Evolutionary conservation across 2,888 invertebrate genomes (phyloP).

Genomic region (Apamea anceps): DNA sequence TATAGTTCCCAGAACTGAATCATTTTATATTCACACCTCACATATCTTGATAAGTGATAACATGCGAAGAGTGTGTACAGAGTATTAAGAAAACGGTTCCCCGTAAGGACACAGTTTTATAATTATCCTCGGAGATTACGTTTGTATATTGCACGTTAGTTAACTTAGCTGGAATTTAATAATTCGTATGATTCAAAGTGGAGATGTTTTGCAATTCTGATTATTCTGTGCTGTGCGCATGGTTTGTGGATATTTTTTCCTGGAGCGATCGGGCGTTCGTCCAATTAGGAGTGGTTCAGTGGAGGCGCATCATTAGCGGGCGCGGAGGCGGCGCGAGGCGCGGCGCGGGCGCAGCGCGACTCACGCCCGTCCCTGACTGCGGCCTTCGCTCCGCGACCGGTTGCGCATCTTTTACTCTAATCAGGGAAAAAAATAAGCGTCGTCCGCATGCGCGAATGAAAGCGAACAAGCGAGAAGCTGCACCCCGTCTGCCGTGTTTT

Average conservation of each 20-base stretch:
- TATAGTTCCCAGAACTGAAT: conserved; percentile 74
- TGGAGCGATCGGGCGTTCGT: conserved; percentile 79
- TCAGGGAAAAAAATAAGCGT: conserved; percentile 87
- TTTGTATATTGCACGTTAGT: conserved; percentile 64
- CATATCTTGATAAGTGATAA: conserved; percentile 80
- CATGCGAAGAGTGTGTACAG: conserved; percentile 65
- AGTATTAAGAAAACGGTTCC: conserved; percentile 79
- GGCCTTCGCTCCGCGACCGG: conserved; percentile 88
- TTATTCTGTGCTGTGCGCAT: conserved; percentile 80
- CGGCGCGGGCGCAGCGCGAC: conserved; percentile 71
- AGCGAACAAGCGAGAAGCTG: conserved; percentile 85
- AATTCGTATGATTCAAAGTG: conserved; percentile 74
- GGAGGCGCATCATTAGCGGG: conserved; percentile 87
- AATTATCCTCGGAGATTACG: conserved; percentile 39
- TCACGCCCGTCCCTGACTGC: conserved; percentile 81
- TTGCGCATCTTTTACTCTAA: conserved; percentile 89
- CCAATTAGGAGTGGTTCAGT: conserved; percentile 88
- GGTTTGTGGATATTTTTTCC: conserved; percentile 82
- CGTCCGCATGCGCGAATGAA: conserved; percentile 85
- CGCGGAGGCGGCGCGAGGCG: conserved; percentile 70
- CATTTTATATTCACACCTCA: conserved; percentile 81
- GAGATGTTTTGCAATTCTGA: conserved; percentile 71
- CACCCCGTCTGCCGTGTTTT: conserved; percentile 83
- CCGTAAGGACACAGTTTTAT: conserved; percentile 75
- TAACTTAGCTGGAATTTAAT: conserved; percentile 77